Evolutionary conservation across 2,113 vertebrate genomes (phyloP), one percentile per base, ranked within the genome.

Genomic region (Dendrocopos noguchii): DNA sequence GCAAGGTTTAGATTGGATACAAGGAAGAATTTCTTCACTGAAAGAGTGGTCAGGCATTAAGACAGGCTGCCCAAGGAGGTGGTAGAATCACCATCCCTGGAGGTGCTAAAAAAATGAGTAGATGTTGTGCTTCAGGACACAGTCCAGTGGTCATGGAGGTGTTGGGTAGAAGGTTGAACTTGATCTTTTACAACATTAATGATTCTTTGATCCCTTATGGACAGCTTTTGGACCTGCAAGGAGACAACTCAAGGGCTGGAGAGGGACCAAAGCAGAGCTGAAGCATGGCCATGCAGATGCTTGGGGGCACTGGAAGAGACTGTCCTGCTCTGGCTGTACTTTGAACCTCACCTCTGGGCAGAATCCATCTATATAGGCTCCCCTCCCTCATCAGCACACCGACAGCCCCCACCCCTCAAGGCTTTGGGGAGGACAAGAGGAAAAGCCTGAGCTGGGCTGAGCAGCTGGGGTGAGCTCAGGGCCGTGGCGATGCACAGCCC

Each of bases 251-350:
- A 1, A 72, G 67, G 63, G 63, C 50, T 79, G 71, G 28, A 80
- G 52, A 77, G 15, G 47, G 16, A 63, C 2, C 9, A 18, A 42
- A 74, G 64, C 1, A 2, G 25, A 33, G 50, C 71, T 50, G 33
- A 80, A 71, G 17, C 0, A 0, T 5, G 65, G 52, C 31, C 0
- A 0, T 72, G 53, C 21, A 67, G 52, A 4, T 31, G 22, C 72
- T 9, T 25, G 56, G 70, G 81, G 42, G 39, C 53, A 19, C 7
- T 0, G 8, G 4, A 31, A 59, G 25, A 16, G 33, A 4, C 33
- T 16, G 52, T 7, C 28, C n/a, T 65, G 44, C 11, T 20, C 21
- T 84, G 34, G 15, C 33, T 1, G 0, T 33, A 15, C 52, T 80
- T 28, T 18, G 72, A 80, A 52, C 36, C 28, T 46, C 66, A 50